phyloP scores from a whole-genome alignment of 1,140 invertebrate genomes.

The Zaprionus ghesquierei region DNA sequence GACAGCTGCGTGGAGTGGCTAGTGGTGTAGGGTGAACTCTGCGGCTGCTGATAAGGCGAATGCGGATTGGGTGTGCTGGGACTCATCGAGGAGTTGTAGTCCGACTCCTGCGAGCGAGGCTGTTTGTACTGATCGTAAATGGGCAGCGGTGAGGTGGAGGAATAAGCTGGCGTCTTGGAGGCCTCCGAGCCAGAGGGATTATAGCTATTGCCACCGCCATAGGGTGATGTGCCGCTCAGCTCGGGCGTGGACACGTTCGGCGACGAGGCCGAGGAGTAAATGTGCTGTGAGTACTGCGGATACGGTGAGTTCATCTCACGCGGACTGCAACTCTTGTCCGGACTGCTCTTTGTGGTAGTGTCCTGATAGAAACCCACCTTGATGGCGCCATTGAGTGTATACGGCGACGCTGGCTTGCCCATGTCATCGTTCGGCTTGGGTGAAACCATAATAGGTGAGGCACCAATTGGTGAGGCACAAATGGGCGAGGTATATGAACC shows the following conservation, averaged over 20 bases:
- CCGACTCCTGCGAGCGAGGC: conserved; percentile 79
- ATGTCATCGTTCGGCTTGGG: conserved; percentile 84
- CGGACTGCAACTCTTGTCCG: conserved; percentile 88
- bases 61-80: conserved; percentile 82
- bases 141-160: conserved; percentile 76
- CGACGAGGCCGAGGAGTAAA: conserved; percentile 84
- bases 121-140: conserved; percentile 84
- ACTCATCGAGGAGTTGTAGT: conserved; percentile 82
- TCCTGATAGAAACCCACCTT: conserved; percentile 91
- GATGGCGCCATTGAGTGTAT: conserved; percentile 88
- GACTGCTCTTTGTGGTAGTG: conserved; percentile 88
- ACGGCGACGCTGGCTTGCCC: conserved; percentile 85
- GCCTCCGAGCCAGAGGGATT: conserved; percentile 77
- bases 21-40: conserved; percentile 83
- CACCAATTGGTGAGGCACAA: conserved; percentile 84
- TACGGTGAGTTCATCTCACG: conserved; percentile 86
- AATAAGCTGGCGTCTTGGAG: conserved; percentile 77
- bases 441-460: conserved; percentile 84
- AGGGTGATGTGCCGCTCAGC: conserved; percentile 74
- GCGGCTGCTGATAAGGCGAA: conserved; percentile 79
- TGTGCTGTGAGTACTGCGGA: conserved; percentile 86
- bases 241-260: conserved; percentile 81
- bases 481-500: conserved; percentile 87
- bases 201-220: conserved; percentile 73
- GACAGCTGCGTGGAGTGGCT: conserved; percentile 73